Conservation (phyloP, 2,113 vertebrate species). For the Oxyruncus cristatus region DNA sequence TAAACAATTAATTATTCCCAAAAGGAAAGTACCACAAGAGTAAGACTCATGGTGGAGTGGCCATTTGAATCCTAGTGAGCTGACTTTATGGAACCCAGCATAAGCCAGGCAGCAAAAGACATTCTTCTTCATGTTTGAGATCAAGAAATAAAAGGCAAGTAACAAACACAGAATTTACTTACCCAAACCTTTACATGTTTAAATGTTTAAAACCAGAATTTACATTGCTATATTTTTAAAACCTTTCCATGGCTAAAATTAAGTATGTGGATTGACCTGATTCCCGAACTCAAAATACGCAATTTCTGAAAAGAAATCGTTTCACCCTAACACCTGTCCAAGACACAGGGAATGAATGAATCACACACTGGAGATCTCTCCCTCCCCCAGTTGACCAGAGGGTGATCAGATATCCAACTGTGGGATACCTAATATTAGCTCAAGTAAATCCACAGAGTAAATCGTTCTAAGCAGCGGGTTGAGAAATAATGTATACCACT, state of each 20-base stretch:
- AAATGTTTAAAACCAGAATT: neutral
- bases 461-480: neutral
- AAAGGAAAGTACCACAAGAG: neutral
- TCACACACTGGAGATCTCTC: neutral
- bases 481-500: neutral
- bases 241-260: neutral
- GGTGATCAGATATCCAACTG: neutral
- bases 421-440: neutral
- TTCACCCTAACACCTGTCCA: neutral
- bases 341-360: neutral
- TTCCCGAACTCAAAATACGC: neutral
- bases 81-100: neutral
- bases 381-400: neutral
- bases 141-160: neutral
- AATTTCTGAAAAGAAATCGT: neutral
- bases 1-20: neutral
- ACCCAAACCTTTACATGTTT: neutral
- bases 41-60: neutral
- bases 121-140: neutral
- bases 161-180: neutral
- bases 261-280: neutral
- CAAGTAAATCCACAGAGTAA: neutral
- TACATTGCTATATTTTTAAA: neutral
- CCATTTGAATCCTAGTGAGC: neutral
- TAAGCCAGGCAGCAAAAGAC: neutral